A percentile compares a stretch with the other conserved stretches of the same genome.
phyloP scores from a whole-genome alignment of 2,113 vertebrate genomes.

The Oncorhynchus masou region DNA sequence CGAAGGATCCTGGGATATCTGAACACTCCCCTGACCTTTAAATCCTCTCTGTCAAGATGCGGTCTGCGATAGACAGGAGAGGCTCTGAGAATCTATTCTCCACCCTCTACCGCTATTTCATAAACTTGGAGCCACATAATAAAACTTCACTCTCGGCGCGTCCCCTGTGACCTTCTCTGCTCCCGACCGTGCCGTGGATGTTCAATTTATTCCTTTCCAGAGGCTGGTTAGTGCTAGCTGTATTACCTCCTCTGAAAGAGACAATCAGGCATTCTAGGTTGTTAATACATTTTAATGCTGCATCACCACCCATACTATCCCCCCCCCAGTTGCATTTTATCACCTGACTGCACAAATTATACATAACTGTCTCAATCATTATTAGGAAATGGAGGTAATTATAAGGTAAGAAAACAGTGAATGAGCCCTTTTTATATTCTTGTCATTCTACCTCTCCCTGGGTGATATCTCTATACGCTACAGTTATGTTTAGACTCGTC shows the following conservation, averaged over 20 bases:
- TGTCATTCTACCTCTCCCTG: conserved; percentile 11
- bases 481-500: background rate
- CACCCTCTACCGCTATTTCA: conserved; percentile 40
- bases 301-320: conserved; percentile 2
- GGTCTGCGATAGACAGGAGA: conserved; percentile 53
- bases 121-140: conserved; percentile 62
- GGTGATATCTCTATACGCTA: background rate
- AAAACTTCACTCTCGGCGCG: conserved; percentile 58
- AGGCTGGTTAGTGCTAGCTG: conserved; percentile 24
- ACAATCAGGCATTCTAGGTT: conserved; percentile 27
- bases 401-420: conserved; percentile 7
- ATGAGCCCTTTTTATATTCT: conserved; percentile 6
- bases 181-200: conserved; percentile 49
- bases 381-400: conserved; percentile 29
- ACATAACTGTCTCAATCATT: conserved; percentile 24
- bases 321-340: conserved; percentile 21
- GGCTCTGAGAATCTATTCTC: conserved; percentile 44
- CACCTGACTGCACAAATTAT: conserved; percentile 21
- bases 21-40: conserved; percentile 57
- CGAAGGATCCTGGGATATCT: conserved; percentile 32
- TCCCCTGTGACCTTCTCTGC: conserved; percentile 64
- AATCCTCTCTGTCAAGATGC: conserved; percentile 51
- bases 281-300: conserved; percentile 22
- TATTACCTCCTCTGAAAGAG: conserved; percentile 43
- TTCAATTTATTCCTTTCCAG: conserved; percentile 39